Evolutionary conservation across 35 echinoderm and acorn worm genomes (phyloP).

Genomic region (Heliocidaris erythrogramma): DNA sequence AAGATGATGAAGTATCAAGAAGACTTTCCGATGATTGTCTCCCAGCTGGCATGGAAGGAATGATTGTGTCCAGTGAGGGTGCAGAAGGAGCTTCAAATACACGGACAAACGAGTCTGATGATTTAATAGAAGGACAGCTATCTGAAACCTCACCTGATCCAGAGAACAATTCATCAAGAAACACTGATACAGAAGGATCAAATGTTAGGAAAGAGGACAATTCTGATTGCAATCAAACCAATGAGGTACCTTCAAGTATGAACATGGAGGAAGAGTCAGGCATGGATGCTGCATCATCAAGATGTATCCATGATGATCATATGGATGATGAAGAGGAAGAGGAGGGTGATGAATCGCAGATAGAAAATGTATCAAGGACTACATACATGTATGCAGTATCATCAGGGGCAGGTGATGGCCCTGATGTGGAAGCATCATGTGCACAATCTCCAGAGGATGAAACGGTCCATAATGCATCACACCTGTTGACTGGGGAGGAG

Average conservation of each 20-base stretch:
- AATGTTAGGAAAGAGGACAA: background rate
- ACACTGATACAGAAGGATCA: background rate
- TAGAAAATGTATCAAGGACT: background rate
- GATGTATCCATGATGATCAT: background rate
- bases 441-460: background rate
- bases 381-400: background rate
- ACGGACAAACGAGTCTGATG: background rate
- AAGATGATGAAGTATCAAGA: conserved; percentile 48
- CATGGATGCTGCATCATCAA: background rate
- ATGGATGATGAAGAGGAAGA: background rate
- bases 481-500: conserved; percentile 81
- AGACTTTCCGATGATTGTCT: background rate
- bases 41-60: background rate
- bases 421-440: background rate
- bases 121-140: background rate
- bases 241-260: background rate
- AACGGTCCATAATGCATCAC: conserved; percentile 46
- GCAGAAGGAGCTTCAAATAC: background rate
- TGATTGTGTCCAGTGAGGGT: background rate
- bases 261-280: background rate
- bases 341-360: background rate
- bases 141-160: background rate
- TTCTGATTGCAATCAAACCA: background rate
- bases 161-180: background rate
- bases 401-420: background rate